Evolutionary conservation across 2,888 invertebrate species (phyloP).

Genomic region (Choreutis nemorana): DNA sequence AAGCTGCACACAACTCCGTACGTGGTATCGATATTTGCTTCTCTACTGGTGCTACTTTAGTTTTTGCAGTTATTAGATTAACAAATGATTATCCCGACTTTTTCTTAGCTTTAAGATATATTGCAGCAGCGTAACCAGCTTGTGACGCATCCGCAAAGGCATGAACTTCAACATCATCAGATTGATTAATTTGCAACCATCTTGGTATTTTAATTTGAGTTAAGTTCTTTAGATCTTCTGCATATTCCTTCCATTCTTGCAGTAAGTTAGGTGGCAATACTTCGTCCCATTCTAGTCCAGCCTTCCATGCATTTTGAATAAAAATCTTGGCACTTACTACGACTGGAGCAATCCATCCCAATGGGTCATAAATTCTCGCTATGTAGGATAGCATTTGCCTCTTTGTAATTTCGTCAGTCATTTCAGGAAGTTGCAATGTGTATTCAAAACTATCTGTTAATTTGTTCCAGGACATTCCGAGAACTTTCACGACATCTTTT

Average conservation of each 20-base stretch:
- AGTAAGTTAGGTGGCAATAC: slow-evolving; percentile 5
- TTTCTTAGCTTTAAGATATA: slow-evolving; percentile 9
- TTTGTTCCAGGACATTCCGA: too few species aligned
- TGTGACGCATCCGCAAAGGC: slow-evolving; percentile 13
- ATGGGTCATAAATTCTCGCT: too few species aligned
- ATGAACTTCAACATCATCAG: slow-evolving; percentile 9
- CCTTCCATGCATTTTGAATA: slow-evolving; percentile 13
- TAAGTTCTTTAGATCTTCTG: slow-evolving; percentile 5
- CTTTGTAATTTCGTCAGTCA: too few species aligned
- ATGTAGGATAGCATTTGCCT: too few species aligned
- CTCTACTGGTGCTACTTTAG: too few species aligned
- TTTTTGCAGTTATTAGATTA: slow-evolving; percentile 11
- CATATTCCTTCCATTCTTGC: slow-evolving; percentile 9
- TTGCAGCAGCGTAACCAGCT: slow-evolving; percentile 11
- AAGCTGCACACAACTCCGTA: slow-evolving; percentile 13
- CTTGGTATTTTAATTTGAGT: slow-evolving; percentile 9
- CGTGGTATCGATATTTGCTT: slow-evolving; percentile 12
- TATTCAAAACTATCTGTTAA: too few species aligned
- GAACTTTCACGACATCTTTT: too few species aligned
- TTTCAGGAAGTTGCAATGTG: too few species aligned
- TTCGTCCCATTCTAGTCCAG: slow-evolving; percentile 12
- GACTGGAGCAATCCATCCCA: too few species aligned
- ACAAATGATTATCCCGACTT: slow-evolving; percentile 1
- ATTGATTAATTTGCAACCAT: slow-evolving; percentile 6
- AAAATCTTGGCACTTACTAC: slow-evolving; percentile 11